A percentile compares a stretch with the other conserved stretches of the same genome.
Evolutionary conservation across 1,140 invertebrate genomes (phyloP).

Genomic region (Drosophila orena): DNA sequence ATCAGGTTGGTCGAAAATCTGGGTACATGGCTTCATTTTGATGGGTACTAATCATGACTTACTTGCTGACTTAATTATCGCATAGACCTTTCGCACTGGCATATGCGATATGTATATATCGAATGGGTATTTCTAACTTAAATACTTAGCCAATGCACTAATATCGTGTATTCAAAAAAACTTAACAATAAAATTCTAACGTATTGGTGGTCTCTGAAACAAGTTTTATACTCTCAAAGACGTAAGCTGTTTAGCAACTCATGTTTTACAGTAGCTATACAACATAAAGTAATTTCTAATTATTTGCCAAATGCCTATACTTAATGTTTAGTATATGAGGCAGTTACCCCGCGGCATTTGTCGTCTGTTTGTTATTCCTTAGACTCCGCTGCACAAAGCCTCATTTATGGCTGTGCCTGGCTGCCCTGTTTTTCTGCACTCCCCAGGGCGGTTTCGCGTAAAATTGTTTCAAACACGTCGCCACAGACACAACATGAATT

Average conservation of each 20-base stretch:
- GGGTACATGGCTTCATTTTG: conserved; percentile 22
- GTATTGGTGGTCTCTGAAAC: background rate
- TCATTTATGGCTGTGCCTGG: conserved; percentile 2
- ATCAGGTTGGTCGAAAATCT: conserved; percentile 37
- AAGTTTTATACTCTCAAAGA: too few species aligned
- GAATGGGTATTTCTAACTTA: too few species aligned
- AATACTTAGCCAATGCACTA: too few species aligned
- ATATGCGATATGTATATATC: too few species aligned
- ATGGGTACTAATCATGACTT: conserved; percentile 40
- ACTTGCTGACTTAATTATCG: conserved; percentile 42
- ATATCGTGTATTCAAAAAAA: background rate
- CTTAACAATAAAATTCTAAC: background rate
- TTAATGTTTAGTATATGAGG: conserved; percentile 9
- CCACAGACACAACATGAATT: conserved; percentile 65
- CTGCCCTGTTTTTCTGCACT: conserved; percentile 7
- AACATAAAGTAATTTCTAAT: background rate
- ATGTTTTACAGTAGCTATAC: background rate
- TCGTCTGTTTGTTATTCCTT: conserved; percentile 14
- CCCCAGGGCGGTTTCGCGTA: conserved; percentile 33
- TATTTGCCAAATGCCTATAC: background rate
- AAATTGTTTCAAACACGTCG: conserved; percentile 73
- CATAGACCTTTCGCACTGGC: conserved; percentile 12
- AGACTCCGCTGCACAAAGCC: conserved; percentile 24
- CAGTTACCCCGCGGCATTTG: conserved; percentile 1
- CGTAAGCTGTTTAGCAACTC: too few species aligned